phyloP scores from a whole-genome alignment of 2,113 vertebrate genomes.

The Andinoacara biseriatus region DNA sequence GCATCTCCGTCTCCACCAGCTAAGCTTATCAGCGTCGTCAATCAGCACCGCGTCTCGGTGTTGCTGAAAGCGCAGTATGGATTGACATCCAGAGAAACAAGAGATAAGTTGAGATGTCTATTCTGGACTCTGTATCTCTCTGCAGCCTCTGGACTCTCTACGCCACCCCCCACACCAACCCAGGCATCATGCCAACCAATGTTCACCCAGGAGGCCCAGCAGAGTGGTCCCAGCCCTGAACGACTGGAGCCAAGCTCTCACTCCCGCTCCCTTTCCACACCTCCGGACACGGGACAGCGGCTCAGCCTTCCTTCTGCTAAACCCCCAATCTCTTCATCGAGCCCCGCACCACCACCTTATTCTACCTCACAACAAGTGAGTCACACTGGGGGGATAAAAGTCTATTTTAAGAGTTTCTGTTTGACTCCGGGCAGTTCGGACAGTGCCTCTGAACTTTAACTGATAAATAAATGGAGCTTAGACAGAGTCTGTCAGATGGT shows the following conservation, averaged over 20 bases:
- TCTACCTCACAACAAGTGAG: conserved; percentile 90
- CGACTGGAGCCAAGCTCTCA: conserved; percentile 81
- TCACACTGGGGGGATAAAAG: conserved; percentile 38
- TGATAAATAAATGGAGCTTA: not conserved
- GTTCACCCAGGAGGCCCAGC: conserved; percentile 88
- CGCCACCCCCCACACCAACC: conserved; percentile 90
- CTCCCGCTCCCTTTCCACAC: conserved; percentile 84
- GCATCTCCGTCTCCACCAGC: not conserved
- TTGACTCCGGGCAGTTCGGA: not conserved
- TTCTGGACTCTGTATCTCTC: conserved; percentile 17
- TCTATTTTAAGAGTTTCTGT: not conserved
- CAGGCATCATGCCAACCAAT: conserved; percentile 87
- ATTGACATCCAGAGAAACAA: not conserved
- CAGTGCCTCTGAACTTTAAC: not conserved
- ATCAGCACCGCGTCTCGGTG: not conserved
- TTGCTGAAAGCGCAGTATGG: not conserved
- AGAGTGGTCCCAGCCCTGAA: conserved; percentile 85
- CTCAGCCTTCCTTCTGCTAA: conserved; percentile 82
- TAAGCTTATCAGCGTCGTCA: conserved; percentile 5
- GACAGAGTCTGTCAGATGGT: not conserved
- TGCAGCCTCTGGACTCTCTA: conserved; percentile 88
- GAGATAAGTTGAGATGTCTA: conserved; percentile 8
- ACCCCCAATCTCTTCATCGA: conserved; percentile 76
- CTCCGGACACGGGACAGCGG: conserved; percentile 86
- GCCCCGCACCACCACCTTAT: conserved; percentile 67